Evolutionary conservation across 1,140 invertebrate genomes (phyloP).

Genomic region (Heliconius congener): DNA sequence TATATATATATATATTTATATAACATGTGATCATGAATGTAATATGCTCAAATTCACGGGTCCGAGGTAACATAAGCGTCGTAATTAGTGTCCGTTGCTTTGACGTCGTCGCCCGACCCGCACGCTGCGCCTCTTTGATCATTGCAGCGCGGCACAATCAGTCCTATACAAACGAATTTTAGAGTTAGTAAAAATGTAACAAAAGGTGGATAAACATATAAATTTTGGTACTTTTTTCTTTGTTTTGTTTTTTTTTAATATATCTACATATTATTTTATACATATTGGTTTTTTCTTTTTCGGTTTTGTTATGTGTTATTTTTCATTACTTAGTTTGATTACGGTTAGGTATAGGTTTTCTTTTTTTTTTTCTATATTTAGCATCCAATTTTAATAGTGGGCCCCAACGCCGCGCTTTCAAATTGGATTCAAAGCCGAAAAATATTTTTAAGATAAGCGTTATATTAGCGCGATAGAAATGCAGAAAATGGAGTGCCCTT

Average conservation of each 20-base stretch:
- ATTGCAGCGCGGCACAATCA: slow-evolving; percentile 23
- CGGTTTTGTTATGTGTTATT: no score
- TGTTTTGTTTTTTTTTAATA: background rate
- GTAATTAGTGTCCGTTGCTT: slow-evolving; percentile 22
- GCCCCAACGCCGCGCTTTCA: no score
- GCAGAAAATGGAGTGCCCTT: no score
- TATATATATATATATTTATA: background rate
- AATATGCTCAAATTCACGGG: background rate
- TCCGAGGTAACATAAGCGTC: background rate
- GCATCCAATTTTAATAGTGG: no score
- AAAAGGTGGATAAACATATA: background rate
- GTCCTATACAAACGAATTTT: slow-evolving; percentile 15
- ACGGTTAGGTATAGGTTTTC: no score
- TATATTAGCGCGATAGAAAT: no score
- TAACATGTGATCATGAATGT: background rate
- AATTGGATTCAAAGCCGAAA: no score
- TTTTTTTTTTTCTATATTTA: no score
- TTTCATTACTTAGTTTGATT: no score
- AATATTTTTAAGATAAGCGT: no score
- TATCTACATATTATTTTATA: background rate
- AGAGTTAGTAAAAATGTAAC: slow-evolving; percentile 3
- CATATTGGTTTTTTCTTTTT: no score
- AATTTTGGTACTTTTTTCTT: background rate
- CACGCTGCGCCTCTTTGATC: slow-evolving; percentile 16
- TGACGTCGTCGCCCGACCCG: slow-evolving; percentile 17